Percentiles rank a stretch among this genome's conserved stretches.
These are phyloP conservation scores for Micropterix aruncella DNA, from an alignment of 2,888 invertebrate species.

Conservation along the genomic window DNA sequence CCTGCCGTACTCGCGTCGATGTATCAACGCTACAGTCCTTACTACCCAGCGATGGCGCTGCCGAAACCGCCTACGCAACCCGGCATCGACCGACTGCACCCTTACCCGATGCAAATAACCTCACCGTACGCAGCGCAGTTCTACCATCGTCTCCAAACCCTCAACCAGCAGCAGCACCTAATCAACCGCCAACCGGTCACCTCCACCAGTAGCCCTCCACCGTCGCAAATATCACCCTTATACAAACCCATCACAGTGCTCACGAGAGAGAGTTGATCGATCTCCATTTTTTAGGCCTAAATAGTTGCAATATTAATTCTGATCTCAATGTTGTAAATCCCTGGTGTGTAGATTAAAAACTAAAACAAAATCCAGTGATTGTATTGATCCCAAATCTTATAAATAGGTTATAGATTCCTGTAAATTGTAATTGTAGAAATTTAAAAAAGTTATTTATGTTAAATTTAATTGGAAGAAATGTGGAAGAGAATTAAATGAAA, in stretches of 20 bases:
- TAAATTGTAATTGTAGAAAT: too few relatives aligned
- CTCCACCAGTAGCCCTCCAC: not conserved
- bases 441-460: too few relatives aligned
- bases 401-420: too few relatives aligned
- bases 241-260: not conserved
- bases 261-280: not conserved
- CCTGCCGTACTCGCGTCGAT: slow-evolving; percentile 41
- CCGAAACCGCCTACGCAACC: not conserved
- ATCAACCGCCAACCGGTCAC: not conserved
- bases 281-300: not conserved
- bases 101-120: not conserved
- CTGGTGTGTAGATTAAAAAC: too few relatives aligned
- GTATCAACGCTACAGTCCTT: slow-evolving; percentile 50
- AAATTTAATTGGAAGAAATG: too few relatives aligned
- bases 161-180: not conserved
- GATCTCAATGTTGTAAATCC: not conserved
- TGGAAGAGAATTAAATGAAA: too few relatives aligned
- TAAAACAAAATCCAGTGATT: not conserved
- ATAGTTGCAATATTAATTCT: not conserved
- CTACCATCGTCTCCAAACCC: not conserved
- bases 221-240: not conserved
- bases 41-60: not conserved
- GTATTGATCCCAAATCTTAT: not conserved
- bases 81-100: too few relatives aligned
- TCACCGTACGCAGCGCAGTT: not conserved